These are phyloP conservation scores for Drosophila limbata DNA, from an alignment of 2,888 invertebrate genomes.

Conservation along the genomic window DNA sequence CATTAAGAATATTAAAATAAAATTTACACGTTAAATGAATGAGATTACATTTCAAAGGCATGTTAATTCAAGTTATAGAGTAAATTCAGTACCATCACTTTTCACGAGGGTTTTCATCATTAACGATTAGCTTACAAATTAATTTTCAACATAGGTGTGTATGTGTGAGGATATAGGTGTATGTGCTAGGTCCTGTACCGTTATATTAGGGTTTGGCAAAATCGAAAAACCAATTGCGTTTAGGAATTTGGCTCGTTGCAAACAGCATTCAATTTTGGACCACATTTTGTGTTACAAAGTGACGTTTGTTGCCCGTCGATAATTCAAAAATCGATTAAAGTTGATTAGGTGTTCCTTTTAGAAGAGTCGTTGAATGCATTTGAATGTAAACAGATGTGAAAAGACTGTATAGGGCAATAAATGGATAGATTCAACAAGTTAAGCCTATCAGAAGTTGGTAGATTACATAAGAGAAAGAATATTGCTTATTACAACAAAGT, in stretches of 20 bases:
- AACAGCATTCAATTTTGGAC: not conserved
- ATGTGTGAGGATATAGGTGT: not conserved
- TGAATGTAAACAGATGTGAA: too few relatives aligned
- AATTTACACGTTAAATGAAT: not conserved
- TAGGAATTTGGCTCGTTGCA: constrained; percentile 4
- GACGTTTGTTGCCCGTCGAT: not conserved
- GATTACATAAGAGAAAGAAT: not conserved
- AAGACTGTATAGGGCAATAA: not conserved
- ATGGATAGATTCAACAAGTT: not conserved
- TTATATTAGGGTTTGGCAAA: constrained; percentile 5
- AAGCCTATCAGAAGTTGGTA: not conserved
- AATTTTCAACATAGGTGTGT: constrained; percentile 9
- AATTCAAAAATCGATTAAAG: not conserved
- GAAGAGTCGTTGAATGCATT: not conserved
- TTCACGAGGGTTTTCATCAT: constrained; percentile 3
- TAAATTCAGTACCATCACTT: not conserved
- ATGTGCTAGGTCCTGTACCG: not conserved
- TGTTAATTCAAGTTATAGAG: not conserved
- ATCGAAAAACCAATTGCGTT: constrained; percentile 30
- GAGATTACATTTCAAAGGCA: not conserved
- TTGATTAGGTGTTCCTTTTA: constrained; percentile 1
- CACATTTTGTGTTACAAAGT: not conserved
- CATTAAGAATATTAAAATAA: not conserved
- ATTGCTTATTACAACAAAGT: not conserved
- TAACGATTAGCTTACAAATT: constrained; percentile 52